Evolutionary conservation across 2,797 vertebrate genomes (phyloP).

Genomic region (Columba guinea): DNA sequence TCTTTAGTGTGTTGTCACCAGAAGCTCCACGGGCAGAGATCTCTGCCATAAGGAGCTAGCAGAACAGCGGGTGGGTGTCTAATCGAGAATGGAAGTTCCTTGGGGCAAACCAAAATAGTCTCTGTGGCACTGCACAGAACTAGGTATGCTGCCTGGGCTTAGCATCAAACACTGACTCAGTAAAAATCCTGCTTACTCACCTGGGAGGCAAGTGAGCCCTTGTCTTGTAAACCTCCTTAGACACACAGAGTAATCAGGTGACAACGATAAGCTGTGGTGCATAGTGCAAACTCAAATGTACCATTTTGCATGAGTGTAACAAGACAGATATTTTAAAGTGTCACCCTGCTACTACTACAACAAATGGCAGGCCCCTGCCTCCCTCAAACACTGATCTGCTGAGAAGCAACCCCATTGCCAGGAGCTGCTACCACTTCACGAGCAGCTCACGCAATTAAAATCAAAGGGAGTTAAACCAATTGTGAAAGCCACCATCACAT

Average conservation of each 20-base stretch:
- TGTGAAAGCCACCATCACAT: not conserved
- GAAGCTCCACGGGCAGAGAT: not conserved
- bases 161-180: not conserved
- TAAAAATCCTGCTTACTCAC: not conserved
- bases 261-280: not conserved
- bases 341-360: not conserved
- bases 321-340: not conserved
- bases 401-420: not conserved
- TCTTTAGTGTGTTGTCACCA: slow-evolving; percentile 12
- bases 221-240: not conserved
- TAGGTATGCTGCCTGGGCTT: not conserved
- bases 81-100: slow-evolving; percentile 22
- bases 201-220: not conserved
- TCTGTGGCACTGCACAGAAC: not conserved
- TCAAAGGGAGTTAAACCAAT: not conserved
- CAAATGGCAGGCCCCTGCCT: not conserved
- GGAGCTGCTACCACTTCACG: not conserved
- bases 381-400: not conserved
- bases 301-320: not conserved
- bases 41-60: slow-evolving; percentile 3
- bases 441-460: not conserved
- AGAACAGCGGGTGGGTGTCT: not conserved
- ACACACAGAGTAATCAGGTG: not conserved
- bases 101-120: not conserved
- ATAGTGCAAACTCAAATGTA: not conserved